These are phyloP conservation scores for Typhlichthys eigenmanni DNA, from an alignment of 2,797 vertebrate species.

Conservation along the genomic window DNA sequence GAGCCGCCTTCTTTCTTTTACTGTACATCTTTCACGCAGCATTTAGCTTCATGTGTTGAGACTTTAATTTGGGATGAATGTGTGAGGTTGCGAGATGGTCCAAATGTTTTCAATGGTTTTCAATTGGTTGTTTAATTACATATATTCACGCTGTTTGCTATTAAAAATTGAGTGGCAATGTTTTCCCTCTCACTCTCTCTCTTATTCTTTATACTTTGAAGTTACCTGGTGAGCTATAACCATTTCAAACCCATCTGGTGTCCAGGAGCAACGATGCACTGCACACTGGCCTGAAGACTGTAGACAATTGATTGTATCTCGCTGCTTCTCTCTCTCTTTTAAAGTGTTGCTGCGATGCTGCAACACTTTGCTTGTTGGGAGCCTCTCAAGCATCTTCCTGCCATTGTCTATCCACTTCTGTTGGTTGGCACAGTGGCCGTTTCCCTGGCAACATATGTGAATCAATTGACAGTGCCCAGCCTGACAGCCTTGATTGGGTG, in stretches of 20 bases:
- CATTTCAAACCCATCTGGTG: neutral
- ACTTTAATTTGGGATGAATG: too few species aligned
- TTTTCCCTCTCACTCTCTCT: neutral
- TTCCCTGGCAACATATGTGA: slow-evolving; percentile 39
- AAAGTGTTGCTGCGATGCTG: slow-evolving; percentile 4
- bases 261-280: neutral
- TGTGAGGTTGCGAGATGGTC: too few species aligned
- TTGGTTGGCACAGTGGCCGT: slow-evolving; percentile 39
- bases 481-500: slow-evolving; percentile 9
- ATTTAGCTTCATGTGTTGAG: neutral
- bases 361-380: slow-evolving; percentile 17
- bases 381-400: slow-evolving; percentile 9
- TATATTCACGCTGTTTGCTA: neutral
- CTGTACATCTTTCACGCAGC: slow-evolving; percentile 6
- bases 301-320: slow-evolving; percentile 15
- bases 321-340: slow-evolving; percentile 6
- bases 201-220: neutral
- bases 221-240: neutral
- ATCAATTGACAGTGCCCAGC: slow-evolving; percentile 17
- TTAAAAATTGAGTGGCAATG: neutral
- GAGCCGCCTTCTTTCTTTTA: neutral
- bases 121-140: too few species aligned
- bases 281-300: neutral
- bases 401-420: slow-evolving; percentile 30
- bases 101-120: too few species aligned